Evolutionary conservation across 2,888 invertebrate species (phyloP).

Genomic region (Drosophila leonis): DNA sequence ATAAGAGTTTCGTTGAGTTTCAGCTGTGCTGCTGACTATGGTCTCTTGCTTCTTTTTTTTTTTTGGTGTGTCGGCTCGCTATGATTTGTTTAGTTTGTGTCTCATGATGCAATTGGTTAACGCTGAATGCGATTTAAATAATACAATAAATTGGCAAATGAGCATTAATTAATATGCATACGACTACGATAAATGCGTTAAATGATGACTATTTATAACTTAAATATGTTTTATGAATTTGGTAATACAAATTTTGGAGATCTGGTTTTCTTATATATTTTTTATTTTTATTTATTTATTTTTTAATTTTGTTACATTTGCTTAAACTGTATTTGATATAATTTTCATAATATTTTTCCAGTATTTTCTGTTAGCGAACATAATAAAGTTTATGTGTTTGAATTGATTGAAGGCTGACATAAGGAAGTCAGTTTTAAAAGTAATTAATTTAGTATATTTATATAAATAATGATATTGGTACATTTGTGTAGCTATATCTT

Average conservation of each 20-base stretch:
- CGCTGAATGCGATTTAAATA: neutral
- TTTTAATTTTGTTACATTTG: neutral
- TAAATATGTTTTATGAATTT: neutral
- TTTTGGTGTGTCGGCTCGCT: constrained; percentile 2
- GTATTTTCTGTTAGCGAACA: too few relatives aligned
- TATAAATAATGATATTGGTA: too few relatives aligned
- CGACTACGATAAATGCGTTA: neutral
- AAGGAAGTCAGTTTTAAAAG: too few relatives aligned
- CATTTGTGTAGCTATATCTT: too few relatives aligned
- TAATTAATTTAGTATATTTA: too few relatives aligned
- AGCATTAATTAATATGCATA: constrained; percentile 10
- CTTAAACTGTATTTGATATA: too few relatives aligned
- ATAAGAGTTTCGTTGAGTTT: constrained; percentile 51
- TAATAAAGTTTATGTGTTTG: too few relatives aligned
- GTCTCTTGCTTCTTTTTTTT: neutral
- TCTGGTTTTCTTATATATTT: neutral
- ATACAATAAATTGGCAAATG: constrained; percentile 9
- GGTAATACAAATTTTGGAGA: neutral
- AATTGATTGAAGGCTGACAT: too few relatives aligned
- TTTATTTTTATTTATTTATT: neutral
- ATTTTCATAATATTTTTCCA: too few relatives aligned
- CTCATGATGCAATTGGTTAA: constrained; percentile 9
- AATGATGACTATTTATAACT: neutral
- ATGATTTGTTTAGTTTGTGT: constrained; percentile 22
- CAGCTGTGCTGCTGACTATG: neutral